These are phyloP conservation scores for Chironomus striatipennis DNA, from an alignment of 1,140 invertebrate genomes.

Conservation along the genomic window DNA sequence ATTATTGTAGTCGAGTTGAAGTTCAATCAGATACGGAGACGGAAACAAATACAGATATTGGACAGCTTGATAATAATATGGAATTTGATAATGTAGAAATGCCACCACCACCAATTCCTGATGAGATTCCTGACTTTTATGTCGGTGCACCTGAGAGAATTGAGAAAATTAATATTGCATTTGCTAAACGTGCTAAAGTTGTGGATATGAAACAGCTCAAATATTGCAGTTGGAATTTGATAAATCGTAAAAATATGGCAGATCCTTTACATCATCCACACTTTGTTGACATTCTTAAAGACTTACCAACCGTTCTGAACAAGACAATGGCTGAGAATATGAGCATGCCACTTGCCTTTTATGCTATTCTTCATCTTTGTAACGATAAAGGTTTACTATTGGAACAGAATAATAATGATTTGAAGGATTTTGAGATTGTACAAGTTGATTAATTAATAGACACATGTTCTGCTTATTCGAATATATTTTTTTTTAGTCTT, in stretches of 20 bases:
- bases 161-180: conserved; percentile 53
- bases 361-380: conserved; percentile 11
- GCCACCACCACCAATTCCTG: neutral
- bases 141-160: conserved; percentile 40
- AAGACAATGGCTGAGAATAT: neutral
- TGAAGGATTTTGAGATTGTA: neutral
- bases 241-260: conserved; percentile 32
- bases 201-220: conserved; percentile 68
- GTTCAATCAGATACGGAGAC: conserved; percentile 19
- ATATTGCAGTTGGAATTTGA: conserved; percentile 45
- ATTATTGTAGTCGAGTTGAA: conserved; percentile 30
- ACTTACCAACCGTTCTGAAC: neutral
- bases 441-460: neutral
- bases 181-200: conserved; percentile 62
- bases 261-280: neutral
- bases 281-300: neutral
- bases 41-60: conserved; percentile 20
- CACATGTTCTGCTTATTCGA: no score
- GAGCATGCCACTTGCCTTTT: conserved; percentile 14
- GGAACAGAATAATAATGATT: neutral
- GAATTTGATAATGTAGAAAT: conserved; percentile 3
- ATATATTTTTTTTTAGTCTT: no score
- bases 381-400: neutral
- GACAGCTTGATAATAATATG: neutral
- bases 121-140: conserved; percentile 36